Conservation (phyloP, 2,888 invertebrate genomes). For the Xiphydria camelus region DNA sequence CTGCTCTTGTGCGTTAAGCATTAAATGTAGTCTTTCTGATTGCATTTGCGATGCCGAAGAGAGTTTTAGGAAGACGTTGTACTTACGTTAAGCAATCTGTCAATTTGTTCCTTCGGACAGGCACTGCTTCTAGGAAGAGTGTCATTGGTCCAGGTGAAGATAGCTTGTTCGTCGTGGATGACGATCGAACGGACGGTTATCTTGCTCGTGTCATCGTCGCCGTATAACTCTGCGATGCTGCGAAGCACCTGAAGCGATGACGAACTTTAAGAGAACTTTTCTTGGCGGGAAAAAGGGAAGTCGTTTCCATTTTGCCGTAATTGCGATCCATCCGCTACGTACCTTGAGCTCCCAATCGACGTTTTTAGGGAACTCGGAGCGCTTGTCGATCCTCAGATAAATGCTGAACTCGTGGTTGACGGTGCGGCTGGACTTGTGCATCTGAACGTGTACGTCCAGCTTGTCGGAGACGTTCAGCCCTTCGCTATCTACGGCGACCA, state of each 20-base stretch:
- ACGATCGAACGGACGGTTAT: constrained; percentile 73
- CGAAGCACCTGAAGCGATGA: constrained; percentile 40
- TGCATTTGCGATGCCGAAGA: no score
- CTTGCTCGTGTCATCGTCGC: constrained; percentile 64
- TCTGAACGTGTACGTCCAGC: constrained; percentile 79
- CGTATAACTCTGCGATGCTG: constrained; percentile 57
- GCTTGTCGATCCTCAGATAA: constrained; percentile 67
- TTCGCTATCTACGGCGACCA: constrained; percentile 80
- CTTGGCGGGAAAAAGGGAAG: background rate
- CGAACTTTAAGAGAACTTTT: background rate
- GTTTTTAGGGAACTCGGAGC: constrained; percentile 65
- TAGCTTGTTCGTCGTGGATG: constrained; percentile 64
- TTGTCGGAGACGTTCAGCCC: constrained; percentile 73
- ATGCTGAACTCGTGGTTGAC: constrained; percentile 83
- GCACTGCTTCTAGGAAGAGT: constrained; percentile 72
- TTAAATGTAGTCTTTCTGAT: no score
- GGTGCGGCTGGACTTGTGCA: constrained; percentile 76
- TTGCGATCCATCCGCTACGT: no score
- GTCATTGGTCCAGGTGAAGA: constrained; percentile 85
- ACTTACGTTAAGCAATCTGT: constrained; percentile 68
- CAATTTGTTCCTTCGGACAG: constrained; percentile 78
- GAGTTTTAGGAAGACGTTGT: no score
- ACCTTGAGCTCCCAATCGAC: constrained; percentile 70
- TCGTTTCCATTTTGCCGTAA: no score
- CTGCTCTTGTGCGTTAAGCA: no score